phyloP scores from a whole-genome alignment of 2,888 invertebrate genomes.

The Phalera bucephala region DNA sequence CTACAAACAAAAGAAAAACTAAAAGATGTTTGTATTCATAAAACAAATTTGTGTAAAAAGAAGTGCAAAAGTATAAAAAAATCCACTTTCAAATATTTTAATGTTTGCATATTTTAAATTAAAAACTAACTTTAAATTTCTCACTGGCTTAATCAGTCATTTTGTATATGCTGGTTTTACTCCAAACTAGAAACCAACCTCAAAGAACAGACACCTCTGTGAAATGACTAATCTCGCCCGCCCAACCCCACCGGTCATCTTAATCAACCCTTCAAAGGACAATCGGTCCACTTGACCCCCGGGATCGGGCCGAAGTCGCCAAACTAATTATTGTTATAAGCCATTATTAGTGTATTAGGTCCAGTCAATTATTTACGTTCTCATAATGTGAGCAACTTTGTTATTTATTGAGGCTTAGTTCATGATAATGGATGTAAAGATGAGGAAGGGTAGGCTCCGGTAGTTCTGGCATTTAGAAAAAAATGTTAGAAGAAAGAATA shows the following conservation, averaged over 20 bases:
- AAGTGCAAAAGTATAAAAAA: too few relatives aligned
- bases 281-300: conserved; percentile 72
- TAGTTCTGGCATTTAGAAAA: too few relatives aligned
- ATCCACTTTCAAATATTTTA: too few relatives aligned
- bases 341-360: conserved; percentile 66
- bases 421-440: background rate
- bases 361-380: conserved; percentile 63
- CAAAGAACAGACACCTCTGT: conserved; percentile 13
- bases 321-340: conserved; percentile 77
- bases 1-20: too few relatives aligned
- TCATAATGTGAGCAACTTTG: conserved; percentile 32
- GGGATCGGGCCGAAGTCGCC: conserved; percentile 49
- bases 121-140: too few relatives aligned
- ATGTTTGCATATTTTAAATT: too few relatives aligned
- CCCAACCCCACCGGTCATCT: conserved; percentile 67
- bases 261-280: conserved; percentile 80
- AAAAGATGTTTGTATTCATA: too few relatives aligned
- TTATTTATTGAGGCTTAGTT: conserved; percentile 9
- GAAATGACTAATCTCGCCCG: conserved; percentile 9
- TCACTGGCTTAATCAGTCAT: too few relatives aligned
- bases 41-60: too few relatives aligned
- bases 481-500: too few relatives aligned
- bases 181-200: background rate
- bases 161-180: too few relatives aligned
- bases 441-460: too few relatives aligned